These are phyloP conservation scores for Agrypnus murinus DNA, from an alignment of 2,888 invertebrate species.

Conservation along the genomic window DNA sequence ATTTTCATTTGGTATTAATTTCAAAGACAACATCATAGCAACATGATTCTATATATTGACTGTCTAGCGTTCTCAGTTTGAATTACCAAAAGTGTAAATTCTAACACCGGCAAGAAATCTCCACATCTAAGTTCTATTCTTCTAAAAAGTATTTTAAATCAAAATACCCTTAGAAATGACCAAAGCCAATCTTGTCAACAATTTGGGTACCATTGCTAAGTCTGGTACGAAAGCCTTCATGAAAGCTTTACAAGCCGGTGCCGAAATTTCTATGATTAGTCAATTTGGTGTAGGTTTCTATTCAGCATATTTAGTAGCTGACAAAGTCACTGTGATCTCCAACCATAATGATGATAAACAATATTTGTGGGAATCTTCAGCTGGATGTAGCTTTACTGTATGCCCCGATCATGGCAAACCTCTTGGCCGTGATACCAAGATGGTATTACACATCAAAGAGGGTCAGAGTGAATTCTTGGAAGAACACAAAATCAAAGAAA, in stretches of 20 bases:
- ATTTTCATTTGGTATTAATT: too few relatives aligned
- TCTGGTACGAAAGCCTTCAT: conserved; percentile 99
- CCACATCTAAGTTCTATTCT: too few relatives aligned
- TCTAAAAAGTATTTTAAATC: too few relatives aligned
- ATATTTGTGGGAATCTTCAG: conserved; percentile 98
- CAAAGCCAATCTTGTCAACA: conserved; percentile 98
- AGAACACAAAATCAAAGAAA: conserved; percentile 95
- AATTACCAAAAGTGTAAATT: too few relatives aligned
- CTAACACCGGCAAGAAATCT: too few relatives aligned
- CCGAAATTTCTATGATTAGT: conserved; percentile 99
- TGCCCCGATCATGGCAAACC: conserved; percentile 85
- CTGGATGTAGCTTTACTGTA: conserved; percentile 98
- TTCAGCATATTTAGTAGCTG: conserved; percentile 97
- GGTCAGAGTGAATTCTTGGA: conserved; percentile 88
- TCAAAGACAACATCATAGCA: too few relatives aligned
- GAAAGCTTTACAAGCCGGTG: conserved; percentile 99
- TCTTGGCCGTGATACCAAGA: conserved; percentile 92
- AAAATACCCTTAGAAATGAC: too few relatives aligned
- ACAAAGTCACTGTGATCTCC: conserved; percentile 93
- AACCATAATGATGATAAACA: conserved; percentile 99
- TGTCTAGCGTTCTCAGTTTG: too few relatives aligned
- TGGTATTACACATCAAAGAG: conserved; percentile 95
- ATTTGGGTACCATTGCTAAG: conserved; percentile 98
- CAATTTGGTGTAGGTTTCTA: conserved; percentile 99
- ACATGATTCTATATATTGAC: too few relatives aligned